A percentile compares a stretch with the other conserved stretches of the same genome.
phyloP scores from a whole-genome alignment of 92 coral and sea anemone species.

The Epizoanthus illoricatus region DNA sequence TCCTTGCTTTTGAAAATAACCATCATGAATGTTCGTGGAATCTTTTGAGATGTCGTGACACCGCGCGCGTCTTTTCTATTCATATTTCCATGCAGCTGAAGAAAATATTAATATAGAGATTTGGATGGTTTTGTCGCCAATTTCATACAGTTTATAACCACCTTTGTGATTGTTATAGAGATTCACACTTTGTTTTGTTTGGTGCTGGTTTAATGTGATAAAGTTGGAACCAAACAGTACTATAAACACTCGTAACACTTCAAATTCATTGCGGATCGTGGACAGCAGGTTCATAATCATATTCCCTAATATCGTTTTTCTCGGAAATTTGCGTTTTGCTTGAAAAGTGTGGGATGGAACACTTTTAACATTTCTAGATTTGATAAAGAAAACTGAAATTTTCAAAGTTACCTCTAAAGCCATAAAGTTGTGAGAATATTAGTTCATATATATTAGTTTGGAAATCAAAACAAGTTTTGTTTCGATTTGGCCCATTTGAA shows the following conservation, averaged over 20 bases:
- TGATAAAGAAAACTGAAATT: not conserved
- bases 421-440: not conserved
- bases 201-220: slow-evolving; percentile 20
- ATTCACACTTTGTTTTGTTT: slow-evolving; percentile 12
- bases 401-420: not conserved
- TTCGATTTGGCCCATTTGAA: not conserved
- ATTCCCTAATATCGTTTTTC: no score
- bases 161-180: not conserved
- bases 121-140: not conserved
- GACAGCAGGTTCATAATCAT: no score
- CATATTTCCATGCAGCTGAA: not conserved
- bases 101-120: not conserved
- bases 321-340: not conserved
- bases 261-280: no score
- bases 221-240: slow-evolving; percentile 23
- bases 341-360: not conserved
- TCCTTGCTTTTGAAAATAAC: not conserved
- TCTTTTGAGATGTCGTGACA: not conserved
- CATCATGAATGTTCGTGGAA: not conserved
- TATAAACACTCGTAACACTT: no score
- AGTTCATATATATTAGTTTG: not conserved
- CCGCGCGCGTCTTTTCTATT: not conserved
- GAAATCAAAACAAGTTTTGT: not conserved
- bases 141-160: not conserved
- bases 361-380: not conserved